Conservation (phyloP, 2,113 vertebrate genomes). For the Nothoprocta pentlandii region DNA sequence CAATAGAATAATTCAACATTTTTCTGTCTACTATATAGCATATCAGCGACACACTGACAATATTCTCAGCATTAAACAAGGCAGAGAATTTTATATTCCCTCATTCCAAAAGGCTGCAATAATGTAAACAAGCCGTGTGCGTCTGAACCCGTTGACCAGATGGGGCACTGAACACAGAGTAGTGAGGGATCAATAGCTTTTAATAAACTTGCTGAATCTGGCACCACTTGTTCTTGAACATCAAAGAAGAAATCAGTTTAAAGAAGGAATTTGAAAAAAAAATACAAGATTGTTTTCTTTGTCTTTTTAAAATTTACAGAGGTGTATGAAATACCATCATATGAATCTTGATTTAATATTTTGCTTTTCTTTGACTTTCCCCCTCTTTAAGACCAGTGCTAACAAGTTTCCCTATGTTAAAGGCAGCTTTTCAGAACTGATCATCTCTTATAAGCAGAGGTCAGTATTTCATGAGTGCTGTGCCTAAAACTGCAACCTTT, state of each 20-base stretch:
- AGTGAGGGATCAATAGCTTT: background rate
- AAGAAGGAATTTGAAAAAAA: background rate
- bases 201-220: slow-evolving; percentile 27
- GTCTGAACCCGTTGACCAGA: slow-evolving; percentile 18
- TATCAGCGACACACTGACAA: slow-evolving; percentile 1
- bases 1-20: slow-evolving; percentile 53
- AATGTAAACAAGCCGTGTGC: slow-evolving; percentile 29
- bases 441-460: background rate
- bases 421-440: background rate
- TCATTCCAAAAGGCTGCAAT: slow-evolving; percentile 20
- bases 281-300: background rate
- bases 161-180: background rate
- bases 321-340: background rate
- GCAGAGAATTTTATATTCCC: slow-evolving; percentile 13
- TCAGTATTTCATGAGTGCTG: background rate
- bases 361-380: background rate
- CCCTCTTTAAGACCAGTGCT: background rate
- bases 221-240: background rate
- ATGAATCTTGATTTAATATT: background rate
- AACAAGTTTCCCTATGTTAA: background rate
- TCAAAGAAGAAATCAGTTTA: background rate
- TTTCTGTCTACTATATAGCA: slow-evolving; percentile 52
- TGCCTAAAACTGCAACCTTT: background rate
- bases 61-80: slow-evolving; percentile 31
- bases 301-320: background rate